phyloP scores from a whole-genome alignment of 1,140 invertebrate genomes.

The Drosophila auraria region DNA sequence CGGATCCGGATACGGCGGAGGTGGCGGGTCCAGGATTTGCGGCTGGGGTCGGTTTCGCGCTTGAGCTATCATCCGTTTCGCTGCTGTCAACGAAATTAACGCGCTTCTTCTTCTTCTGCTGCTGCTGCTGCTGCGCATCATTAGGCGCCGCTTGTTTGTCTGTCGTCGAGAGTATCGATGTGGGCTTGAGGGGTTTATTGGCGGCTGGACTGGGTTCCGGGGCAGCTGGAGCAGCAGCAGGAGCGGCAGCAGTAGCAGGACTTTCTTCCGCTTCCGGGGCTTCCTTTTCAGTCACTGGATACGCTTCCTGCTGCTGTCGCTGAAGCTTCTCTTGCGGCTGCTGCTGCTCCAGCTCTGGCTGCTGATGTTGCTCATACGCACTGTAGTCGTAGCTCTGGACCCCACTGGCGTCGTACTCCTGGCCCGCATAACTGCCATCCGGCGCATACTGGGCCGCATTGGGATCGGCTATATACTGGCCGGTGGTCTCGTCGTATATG shows the following conservation, averaged over 20 bases:
- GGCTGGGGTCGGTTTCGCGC: slow-evolving; percentile 68
- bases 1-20: slow-evolving; percentile 6
- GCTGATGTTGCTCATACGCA: slow-evolving; percentile 55
- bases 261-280: slow-evolving; percentile 46
- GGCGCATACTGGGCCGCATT: slow-evolving; percentile 66
- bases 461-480: slow-evolving; percentile 81
- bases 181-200: slow-evolving; percentile 68
- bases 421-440: slow-evolving; percentile 64
- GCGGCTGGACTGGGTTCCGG: slow-evolving; percentile 28
- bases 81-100: slow-evolving; percentile 85
- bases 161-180: slow-evolving; percentile 79
- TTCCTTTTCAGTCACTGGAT: slow-evolving; percentile 48
- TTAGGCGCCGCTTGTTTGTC: slow-evolving; percentile 77
- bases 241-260: background rate
- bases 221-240: background rate
- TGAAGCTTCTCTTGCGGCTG: slow-evolving; percentile 24
- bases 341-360: slow-evolving; percentile 44
- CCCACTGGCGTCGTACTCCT: slow-evolving; percentile 62
- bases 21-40: slow-evolving; percentile 38
- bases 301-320: slow-evolving; percentile 59
- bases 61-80: slow-evolving; percentile 84
- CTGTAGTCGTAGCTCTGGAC: slow-evolving; percentile 64
- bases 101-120: slow-evolving; percentile 84
- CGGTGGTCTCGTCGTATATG: slow-evolving; percentile 78
- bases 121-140: slow-evolving; percentile 77